Base-by-base conservation (phyloP, 1,140 invertebrate species). In the Hyphantria cunea region DNA sequence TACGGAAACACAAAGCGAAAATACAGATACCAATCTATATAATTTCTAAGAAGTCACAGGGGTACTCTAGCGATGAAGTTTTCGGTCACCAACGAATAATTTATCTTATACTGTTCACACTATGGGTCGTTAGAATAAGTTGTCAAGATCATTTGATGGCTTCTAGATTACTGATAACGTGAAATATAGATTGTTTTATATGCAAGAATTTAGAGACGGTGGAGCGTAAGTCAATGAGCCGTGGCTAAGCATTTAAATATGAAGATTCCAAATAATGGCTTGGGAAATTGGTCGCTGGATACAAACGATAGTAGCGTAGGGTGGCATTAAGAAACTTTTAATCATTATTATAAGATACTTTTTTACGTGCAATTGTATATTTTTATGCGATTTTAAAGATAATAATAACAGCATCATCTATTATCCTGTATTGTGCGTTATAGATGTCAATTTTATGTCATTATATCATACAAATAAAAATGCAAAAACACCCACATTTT, bases 51-150 rank as follows among this genome's bases (percentile, higher is more conserved):
- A 89, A 89, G 67, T 74, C 67, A 65, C 64, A 51, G 67, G 68
- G 68, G 59, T 64, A 25, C 56, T 71, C 66, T 70, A 72, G 52
- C 61, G 70, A 66, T 70, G 74, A 73, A 71, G 74, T 83, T 71
- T 77, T 81, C 70, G 76, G 78, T 72, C 67, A 78, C 66, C 53
- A 68, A 67, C 54, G 73, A 67, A 70, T 77, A 80, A 76, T 79
- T 82, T 82, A 76, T 82, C 75, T 78, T 76, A 84, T 79, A 78
- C 73, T 80, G 76, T 87, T 87, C 84, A 90, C 85, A 90, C 80
- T 48, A 63, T 53, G 54, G 66, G 73, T 73, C 44, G 76, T 66
- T 51, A 53, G 74, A 86, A 80, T 86, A 75, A 85, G 79, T 78
- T 74, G 82, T 88, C 80, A 85, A 81, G 75, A 58, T 55, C 68